Evolutionary conservation across 2,888 invertebrate species (phyloP).

Genomic region (Cotesia congregata): DNA sequence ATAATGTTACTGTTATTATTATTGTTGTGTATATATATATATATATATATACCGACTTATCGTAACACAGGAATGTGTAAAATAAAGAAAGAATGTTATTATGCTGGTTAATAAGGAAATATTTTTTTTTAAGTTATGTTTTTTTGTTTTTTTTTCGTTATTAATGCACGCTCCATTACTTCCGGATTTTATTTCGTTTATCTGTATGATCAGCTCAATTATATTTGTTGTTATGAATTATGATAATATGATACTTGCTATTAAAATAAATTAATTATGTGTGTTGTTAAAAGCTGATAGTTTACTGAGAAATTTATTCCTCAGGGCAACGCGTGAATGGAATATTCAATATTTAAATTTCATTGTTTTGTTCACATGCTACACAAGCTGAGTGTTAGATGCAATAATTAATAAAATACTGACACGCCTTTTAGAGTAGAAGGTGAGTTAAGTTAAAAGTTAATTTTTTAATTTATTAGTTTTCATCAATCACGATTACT

Average conservation of each 20-base stretch:
- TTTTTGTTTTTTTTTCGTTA: neutral
- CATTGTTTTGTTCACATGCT: neutral
- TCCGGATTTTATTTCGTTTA: neutral
- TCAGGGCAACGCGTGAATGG: neutral
- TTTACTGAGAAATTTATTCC: neutral
- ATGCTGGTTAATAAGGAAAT: neutral
- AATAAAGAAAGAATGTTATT: constrained; percentile 15
- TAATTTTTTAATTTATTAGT: too few relatives aligned
- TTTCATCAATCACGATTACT: neutral
- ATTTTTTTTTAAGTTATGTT: neutral
- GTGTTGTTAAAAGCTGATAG: neutral
- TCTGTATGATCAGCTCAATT: neutral
- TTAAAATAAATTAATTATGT: neutral
- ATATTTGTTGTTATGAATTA: neutral
- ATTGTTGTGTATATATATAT: too few relatives aligned
- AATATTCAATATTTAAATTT: constrained; percentile 4
- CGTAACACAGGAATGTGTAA: constrained; percentile 12
- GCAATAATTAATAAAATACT: constrained; percentile 34
- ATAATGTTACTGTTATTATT: neutral
- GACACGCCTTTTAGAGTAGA: neutral
- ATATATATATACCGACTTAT: neutral
- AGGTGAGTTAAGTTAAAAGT: neutral
- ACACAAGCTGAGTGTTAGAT: constrained; percentile 40
- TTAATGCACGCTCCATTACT: neutral
- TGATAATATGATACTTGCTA: neutral